Base-by-base conservation (phyloP, 1,140 invertebrate genomes). In the Antheraea pernyi region DNA sequence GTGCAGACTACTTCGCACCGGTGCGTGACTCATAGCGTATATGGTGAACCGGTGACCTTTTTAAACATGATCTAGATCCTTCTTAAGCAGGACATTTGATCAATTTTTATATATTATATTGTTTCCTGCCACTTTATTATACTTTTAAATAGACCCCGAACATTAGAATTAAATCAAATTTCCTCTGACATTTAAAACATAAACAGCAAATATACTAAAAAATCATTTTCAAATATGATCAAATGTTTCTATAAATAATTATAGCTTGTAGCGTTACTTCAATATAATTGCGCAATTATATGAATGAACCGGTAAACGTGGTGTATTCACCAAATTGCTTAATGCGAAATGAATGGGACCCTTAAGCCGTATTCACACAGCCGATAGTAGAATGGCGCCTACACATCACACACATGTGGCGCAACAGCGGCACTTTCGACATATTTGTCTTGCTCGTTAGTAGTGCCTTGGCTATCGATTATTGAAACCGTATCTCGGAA, bases 271-370 rank as follows among this genome's bases (percentile, higher is more conserved):
- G 39, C 68, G 18, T 46, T 66, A 74, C 70, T 74, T 67, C 60
- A 67, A 58, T 65, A 70, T 65, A 58, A 59, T 87, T 86, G 76
- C 82, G 77, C 78, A 89, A 89, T 71, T 73, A 30, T 74, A 84
- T 89, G 88, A 91, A 90, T 91, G 88, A 85, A 88, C 82, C 78
- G 77, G 78, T 84, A 89, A 91, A 89, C 80, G 80, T 82, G 83
- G 77, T 83, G 84, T 81, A 79, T 89, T 89, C 80, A 88, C 85
- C 73, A 88, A 86, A 88, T 91, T 91, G 86, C 89, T 86, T 85
- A 89, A 91, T 82, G 83, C 88, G 75, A 88, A 89, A 91, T 90
- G 87, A 91, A 90, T 91, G 87, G 80, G 81, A 86, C 80, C 83
- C 85, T 87, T 84, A 88, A 86, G 83, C 82, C 73, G 78, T 79